Conservation (phyloP, 2,888 invertebrate genomes). For the Theristus sp. region DNA sequence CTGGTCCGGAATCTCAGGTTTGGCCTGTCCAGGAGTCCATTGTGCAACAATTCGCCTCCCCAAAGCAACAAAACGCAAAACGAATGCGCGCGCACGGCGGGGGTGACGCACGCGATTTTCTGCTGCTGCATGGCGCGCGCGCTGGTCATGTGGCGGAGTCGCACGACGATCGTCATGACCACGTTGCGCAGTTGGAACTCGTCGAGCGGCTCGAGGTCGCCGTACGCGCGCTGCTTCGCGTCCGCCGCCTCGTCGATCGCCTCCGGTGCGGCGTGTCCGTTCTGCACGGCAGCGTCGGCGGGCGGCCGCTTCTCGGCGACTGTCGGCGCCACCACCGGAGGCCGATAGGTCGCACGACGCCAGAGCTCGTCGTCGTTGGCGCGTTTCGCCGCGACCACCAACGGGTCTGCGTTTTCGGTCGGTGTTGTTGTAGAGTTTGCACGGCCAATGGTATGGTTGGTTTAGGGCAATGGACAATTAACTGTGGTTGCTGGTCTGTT, state of each 20-base stretch:
- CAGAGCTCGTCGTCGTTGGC: constrained; percentile 10
- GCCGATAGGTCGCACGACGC: not conserved
- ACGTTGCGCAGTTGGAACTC: not conserved
- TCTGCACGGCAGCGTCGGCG: not conserved
- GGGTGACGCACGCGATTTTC: not conserved
- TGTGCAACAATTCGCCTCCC: too few species aligned
- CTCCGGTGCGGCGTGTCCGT: too few species aligned
- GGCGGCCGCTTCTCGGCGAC: not conserved
- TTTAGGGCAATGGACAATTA: too few species aligned
- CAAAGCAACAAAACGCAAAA: too few species aligned
- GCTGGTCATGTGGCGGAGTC: not conserved
- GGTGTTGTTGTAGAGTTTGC: not conserved
- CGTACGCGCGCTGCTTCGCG: not conserved
- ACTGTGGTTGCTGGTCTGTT: too few species aligned
- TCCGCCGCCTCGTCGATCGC: too few species aligned
- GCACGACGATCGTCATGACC: not conserved
- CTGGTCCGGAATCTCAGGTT: too few species aligned
- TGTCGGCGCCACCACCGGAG: not conserved
- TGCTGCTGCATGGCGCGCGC: not conserved
- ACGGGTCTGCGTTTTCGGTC: constrained; percentile 13
- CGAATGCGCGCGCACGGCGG: too few species aligned
- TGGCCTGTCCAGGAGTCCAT: too few species aligned
- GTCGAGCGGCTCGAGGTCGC: not conserved
- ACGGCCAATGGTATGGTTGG: too few species aligned
- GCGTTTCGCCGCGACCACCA: constrained; percentile 16